Percentiles rank a stretch among this genome's conserved stretches.
Conservation (phyloP, 1,140 invertebrate genomes). For the Cryptotermes secundus region DNA sequence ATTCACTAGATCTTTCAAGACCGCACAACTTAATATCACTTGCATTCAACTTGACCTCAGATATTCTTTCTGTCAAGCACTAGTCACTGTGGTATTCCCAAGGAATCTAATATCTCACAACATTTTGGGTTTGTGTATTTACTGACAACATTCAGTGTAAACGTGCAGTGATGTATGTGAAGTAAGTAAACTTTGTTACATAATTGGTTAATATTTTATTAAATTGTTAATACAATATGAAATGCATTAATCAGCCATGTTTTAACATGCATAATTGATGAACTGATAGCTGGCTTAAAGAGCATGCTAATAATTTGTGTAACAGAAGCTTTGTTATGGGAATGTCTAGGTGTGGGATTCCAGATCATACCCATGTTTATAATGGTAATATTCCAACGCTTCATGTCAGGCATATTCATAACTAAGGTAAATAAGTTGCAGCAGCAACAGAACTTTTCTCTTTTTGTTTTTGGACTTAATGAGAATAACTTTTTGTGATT, state of each 20-base stretch:
- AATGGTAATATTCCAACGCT: constrained; percentile 21
- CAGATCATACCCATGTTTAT: constrained; percentile 21
- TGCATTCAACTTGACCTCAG: background rate
- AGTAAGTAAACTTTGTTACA: constrained; percentile 15
- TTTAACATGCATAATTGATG: constrained; percentile 29
- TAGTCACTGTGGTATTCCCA: background rate
- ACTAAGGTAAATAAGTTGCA: constrained; percentile 29
- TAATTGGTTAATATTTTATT: constrained; percentile 22
- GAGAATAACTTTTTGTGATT: constrained; percentile 28
- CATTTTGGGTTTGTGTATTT: background rate
- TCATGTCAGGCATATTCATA: constrained; percentile 22
- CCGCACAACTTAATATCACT: background rate
- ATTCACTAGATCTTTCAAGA: background rate
- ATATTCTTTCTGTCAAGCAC: background rate
- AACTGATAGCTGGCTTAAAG: constrained; percentile 33
- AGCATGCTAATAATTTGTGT: constrained; percentile 34
- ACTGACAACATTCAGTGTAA: constrained; percentile 26
- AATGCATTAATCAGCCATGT: constrained; percentile 27
- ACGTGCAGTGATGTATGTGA: background rate
- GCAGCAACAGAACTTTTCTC: constrained; percentile 21
- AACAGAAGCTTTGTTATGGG: constrained; percentile 32
- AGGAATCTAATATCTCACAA: background rate
- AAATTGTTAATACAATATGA: constrained; percentile 22
- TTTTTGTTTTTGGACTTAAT: constrained; percentile 18
- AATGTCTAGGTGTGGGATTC: constrained; percentile 35